phyloP scores from a whole-genome alignment of 2,888 invertebrate species.

The Noctua janthina region DNA sequence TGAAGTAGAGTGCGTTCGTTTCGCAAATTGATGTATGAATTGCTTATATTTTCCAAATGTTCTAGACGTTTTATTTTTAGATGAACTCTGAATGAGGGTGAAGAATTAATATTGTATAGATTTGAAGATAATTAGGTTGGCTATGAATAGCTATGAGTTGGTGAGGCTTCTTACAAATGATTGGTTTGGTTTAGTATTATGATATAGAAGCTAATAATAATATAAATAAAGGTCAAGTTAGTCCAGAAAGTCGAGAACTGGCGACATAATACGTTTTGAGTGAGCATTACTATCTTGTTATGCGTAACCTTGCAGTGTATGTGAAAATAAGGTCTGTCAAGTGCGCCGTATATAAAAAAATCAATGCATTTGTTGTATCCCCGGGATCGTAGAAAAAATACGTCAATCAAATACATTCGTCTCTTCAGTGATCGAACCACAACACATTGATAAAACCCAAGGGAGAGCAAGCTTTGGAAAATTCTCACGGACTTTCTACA shows the following conservation, averaged over 20 bases:
- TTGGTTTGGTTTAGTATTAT: slow-evolving; percentile 2
- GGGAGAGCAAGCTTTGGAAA: slow-evolving; percentile 7
- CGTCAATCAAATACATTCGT: slow-evolving; percentile 10
- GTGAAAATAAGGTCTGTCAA: slow-evolving; percentile 8
- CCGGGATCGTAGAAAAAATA: background rate
- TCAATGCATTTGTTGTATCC: background rate
- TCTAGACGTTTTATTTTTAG: slow-evolving; percentile 19
- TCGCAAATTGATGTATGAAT: slow-evolving; percentile 31
- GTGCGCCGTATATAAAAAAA: background rate
- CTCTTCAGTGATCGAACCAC: background rate
- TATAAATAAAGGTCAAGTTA: slow-evolving; percentile 1
- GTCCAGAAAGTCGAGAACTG: background rate
- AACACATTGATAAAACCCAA: slow-evolving; percentile 20
- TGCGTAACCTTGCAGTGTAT: background rate
- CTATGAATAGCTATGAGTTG: slow-evolving; percentile 18
- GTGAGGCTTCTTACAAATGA: slow-evolving; percentile 27
- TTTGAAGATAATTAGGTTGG: slow-evolving; percentile 26
- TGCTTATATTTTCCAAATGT: slow-evolving; percentile 10
- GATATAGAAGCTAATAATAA: background rate
- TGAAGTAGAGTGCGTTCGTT: slow-evolving; percentile 26
- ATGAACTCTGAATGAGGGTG: slow-evolving; percentile 13
- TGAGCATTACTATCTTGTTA: slow-evolving; percentile 13
- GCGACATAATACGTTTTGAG: background rate
- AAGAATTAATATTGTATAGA: slow-evolving; percentile 14
- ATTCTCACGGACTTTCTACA: slow-evolving; percentile 44